Conservation (phyloP, 2,113 vertebrate species). For the Rhynchopsitta pachyrhyncha region DNA sequence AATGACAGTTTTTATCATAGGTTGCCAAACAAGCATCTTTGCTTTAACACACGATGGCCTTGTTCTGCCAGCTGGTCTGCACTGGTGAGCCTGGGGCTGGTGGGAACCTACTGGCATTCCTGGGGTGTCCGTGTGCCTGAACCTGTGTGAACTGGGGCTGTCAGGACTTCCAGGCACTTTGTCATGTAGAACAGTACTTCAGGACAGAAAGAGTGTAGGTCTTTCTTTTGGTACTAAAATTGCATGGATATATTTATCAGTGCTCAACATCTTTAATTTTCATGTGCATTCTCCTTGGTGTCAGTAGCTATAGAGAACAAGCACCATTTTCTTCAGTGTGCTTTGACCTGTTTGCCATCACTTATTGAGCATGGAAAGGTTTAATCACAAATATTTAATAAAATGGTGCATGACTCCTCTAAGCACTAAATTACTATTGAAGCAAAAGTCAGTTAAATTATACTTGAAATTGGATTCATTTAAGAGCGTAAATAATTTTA, state of each 20-base stretch:
- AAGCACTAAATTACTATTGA: background rate
- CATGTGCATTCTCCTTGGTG: background rate
- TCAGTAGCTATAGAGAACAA: background rate
- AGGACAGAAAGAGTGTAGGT: background rate
- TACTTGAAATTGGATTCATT: background rate
- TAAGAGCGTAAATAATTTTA: background rate
- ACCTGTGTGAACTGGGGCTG: fast-evolving
- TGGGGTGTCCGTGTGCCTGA: background rate
- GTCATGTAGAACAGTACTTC: background rate
- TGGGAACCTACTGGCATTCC: fast-evolving
- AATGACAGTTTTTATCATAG: background rate
- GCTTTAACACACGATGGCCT: fast-evolving
- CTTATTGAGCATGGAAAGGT: background rate
- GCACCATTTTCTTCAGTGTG: background rate
- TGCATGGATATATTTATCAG: background rate
- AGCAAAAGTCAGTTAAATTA: background rate
- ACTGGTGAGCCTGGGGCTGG: background rate
- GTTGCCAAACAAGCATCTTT: background rate
- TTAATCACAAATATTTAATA: background rate
- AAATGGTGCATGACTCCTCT: background rate
- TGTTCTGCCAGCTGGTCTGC: background rate
- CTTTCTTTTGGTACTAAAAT: background rate
- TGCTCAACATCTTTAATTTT: background rate
- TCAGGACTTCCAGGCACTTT: background rate
- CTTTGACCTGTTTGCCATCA: background rate